phyloP scores from a whole-genome alignment of 2,113 vertebrate genomes.

The Vimba vimba region DNA sequence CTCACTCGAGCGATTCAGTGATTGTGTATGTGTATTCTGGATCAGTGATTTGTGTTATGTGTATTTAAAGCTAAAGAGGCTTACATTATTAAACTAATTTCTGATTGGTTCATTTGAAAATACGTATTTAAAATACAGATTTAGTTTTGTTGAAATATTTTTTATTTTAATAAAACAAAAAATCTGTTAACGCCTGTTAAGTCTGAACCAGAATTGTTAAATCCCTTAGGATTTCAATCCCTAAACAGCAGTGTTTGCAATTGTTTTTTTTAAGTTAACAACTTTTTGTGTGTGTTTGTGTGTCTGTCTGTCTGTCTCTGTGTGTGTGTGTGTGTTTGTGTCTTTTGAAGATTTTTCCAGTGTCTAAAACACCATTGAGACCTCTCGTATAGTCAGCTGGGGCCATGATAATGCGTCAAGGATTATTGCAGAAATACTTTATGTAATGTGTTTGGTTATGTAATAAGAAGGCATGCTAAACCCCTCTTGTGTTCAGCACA shows the following conservation, averaged over 20 bases:
- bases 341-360: background rate
- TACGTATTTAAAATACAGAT: background rate
- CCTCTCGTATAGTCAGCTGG: slow-evolving; percentile 1
- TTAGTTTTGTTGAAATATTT: background rate
- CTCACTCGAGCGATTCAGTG: no score
- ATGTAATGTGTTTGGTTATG: slow-evolving; percentile 36
- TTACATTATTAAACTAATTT: background rate
- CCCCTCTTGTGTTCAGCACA: background rate
- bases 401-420: background rate
- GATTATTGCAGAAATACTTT: slow-evolving; percentile 38
- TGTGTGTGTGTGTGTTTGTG: background rate
- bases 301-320: background rate
- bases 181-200: background rate
- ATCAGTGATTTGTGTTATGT: background rate
- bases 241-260: background rate
- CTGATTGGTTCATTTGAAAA: background rate
- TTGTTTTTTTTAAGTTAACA: background rate
- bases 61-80: background rate
- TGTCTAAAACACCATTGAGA: background rate
- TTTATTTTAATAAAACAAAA: no score
- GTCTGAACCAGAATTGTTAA: background rate
- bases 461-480: slow-evolving; percentile 1
- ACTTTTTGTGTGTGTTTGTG: background rate
- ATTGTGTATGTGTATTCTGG: no score
- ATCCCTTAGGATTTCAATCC: background rate